Percentiles rank a stretch among this genome's conserved stretches.
Conservation (phyloP, 2,113 vertebrate genomes). For the Pachypanchax playfairii region DNA sequence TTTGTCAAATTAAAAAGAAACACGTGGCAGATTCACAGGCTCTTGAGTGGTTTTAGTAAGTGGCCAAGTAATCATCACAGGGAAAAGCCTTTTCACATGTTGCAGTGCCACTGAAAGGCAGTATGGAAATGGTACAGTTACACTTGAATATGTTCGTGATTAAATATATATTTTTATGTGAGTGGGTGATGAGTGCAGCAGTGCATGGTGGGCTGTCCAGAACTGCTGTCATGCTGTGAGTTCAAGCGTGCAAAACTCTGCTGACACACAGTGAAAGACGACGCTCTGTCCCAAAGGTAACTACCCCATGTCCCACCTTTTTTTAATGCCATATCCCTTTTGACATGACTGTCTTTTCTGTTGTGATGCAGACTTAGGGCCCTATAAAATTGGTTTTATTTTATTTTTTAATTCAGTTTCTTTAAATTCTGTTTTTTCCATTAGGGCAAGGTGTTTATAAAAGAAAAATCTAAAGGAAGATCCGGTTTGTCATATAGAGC, state of each 20-base stretch:
- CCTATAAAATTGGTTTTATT: no score
- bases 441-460: no score
- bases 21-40: conserved; percentile 43
- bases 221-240: conserved; percentile 62
- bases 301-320: conserved; percentile 3
- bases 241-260: conserved; percentile 50
- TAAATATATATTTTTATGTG: conserved; percentile 8
- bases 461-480: no score
- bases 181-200: conserved; percentile 25
- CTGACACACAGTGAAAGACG: conserved; percentile 43
- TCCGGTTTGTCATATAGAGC: no score
- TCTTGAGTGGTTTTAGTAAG: conserved; percentile 66
- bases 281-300: conserved; percentile 19
- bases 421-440: no score
- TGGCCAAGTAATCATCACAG: conserved; percentile 57
- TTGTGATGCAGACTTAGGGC: conserved; percentile 15
- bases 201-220: conserved; percentile 36
- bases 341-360: conserved; percentile 36
- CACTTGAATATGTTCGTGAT: not conserved
- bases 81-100: conserved; percentile 50
- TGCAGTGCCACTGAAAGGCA: conserved; percentile 14
- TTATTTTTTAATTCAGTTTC: no score
- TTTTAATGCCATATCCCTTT: not conserved
- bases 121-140: conserved; percentile 5
- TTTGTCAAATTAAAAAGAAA: conserved; percentile 74